These are phyloP conservation scores for Phocoena sinus DNA, from an alignment of 2,113 vertebrate species.

Conservation along the genomic window DNA sequence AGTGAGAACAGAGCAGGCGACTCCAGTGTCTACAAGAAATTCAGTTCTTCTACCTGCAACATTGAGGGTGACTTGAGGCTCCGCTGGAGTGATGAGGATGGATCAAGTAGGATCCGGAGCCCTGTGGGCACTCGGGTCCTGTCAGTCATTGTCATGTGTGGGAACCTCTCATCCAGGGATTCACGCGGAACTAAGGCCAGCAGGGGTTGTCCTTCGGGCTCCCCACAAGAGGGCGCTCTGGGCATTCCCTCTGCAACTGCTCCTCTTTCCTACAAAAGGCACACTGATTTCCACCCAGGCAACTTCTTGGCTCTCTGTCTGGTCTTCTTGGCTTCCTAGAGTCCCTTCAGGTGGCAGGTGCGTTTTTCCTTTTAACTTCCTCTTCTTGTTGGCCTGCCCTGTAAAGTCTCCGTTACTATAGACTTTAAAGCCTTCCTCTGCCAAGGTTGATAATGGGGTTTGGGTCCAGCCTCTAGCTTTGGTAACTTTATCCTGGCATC, in stretches of 20 bases:
- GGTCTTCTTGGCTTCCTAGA: background rate
- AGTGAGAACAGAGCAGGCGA: background rate
- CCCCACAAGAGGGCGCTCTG: background rate
- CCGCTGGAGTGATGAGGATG: background rate
- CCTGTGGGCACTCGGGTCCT: too few species aligned
- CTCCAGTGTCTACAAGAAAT: background rate
- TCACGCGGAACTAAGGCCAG: background rate
- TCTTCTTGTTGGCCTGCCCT: background rate
- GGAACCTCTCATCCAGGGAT: background rate
- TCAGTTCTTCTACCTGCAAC: background rate
- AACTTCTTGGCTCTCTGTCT: background rate
- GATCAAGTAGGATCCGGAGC: background rate
- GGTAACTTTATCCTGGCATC: background rate
- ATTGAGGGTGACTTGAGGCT: background rate
- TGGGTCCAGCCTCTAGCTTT: background rate
- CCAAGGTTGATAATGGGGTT: background rate
- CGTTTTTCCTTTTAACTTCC: background rate
- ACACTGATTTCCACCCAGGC: background rate
- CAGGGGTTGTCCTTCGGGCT: rapidly evolving
- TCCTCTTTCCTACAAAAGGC: background rate
- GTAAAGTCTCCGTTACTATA: background rate
- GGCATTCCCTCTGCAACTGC: background rate
- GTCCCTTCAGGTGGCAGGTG: background rate
- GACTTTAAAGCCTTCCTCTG: background rate
- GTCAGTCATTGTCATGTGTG: too few species aligned